These are phyloP conservation scores for Clepsis dumicolana DNA, from an alignment of 2,888 invertebrate genomes.

Conservation along the genomic window DNA sequence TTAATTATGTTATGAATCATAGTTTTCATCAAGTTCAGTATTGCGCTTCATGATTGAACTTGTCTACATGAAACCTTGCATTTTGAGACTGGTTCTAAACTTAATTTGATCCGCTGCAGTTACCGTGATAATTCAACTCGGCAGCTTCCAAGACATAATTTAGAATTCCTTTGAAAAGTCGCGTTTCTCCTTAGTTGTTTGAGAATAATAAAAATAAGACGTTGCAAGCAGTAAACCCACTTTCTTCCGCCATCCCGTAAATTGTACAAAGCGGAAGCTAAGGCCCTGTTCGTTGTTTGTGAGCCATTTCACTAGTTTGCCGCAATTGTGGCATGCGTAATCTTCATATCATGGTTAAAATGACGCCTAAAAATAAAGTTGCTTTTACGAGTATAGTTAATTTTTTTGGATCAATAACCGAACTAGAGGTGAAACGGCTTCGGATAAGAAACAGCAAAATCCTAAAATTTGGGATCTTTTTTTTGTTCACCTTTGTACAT, in stretches of 20 bases:
- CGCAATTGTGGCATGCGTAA: not conserved
- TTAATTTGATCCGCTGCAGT: not conserved
- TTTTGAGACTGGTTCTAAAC: no score
- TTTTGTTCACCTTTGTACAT: no score
- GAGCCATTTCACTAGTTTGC: slow-evolving; percentile 25
- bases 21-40: no score
- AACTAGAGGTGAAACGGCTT: no score
- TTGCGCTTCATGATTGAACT: not conserved
- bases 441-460: no score
- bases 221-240: slow-evolving; percentile 18
- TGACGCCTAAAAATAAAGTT: not conserved
- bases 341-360: not conserved
- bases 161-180: not conserved
- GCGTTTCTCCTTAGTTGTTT: not conserved
- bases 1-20: no score
- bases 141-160: not conserved
- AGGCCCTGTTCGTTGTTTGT: slow-evolving; percentile 23
- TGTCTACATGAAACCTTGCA: no score
- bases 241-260: slow-evolving; percentile 13
- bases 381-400: no score
- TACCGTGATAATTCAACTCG: not conserved
- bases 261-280: slow-evolving; percentile 25
- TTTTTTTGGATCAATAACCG: no score
- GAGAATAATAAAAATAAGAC: not conserved
- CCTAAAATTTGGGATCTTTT: no score